Conservation (phyloP, 2,113 vertebrate genomes). For the Erythrolamprus reginae region DNA sequence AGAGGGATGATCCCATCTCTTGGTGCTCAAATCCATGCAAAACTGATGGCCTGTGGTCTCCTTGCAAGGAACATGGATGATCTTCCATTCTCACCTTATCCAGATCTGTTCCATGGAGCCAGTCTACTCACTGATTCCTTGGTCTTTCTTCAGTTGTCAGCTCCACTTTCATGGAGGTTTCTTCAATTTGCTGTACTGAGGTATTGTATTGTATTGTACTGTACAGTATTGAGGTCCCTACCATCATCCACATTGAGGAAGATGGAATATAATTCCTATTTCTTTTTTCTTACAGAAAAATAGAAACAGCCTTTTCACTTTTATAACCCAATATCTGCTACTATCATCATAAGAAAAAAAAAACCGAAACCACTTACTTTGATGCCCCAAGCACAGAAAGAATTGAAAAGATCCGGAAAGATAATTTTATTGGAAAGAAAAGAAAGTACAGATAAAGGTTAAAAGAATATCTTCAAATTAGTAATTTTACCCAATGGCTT, state of each 20-base stretch:
- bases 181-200: background rate
- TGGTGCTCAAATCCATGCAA: background rate
- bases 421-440: background rate
- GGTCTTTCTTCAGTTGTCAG: background rate
- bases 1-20: background rate
- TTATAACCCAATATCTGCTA: background rate
- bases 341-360: background rate
- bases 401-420: background rate
- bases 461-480: background rate
- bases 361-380: background rate
- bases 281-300: background rate
- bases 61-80: background rate
- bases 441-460: background rate
- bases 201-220: no score
- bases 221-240: background rate
- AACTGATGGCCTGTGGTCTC: background rate
- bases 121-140: background rate
- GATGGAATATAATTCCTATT: background rate
- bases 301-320: background rate
- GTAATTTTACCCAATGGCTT: background rate
- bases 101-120: background rate
- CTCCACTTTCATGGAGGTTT: background rate
- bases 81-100: background rate
- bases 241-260: background rate
- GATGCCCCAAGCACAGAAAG: background rate